Base-by-base conservation (phyloP, 2,113 vertebrate genomes). In the Brachyhypopomus gauderio region DNA sequence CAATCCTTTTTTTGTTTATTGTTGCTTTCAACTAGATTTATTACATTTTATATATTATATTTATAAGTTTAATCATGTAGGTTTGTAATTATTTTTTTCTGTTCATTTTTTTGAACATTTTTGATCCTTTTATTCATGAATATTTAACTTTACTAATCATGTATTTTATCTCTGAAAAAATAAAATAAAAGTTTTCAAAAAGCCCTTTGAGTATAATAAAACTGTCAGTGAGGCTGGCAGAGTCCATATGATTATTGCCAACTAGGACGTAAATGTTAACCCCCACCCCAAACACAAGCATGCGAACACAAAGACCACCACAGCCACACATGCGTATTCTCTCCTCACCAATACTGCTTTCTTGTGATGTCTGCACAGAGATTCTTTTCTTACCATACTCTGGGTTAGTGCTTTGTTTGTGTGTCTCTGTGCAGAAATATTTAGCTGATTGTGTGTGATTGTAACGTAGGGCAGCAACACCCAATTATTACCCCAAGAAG, bases 401-500 rank as follows among this genome's bases (percentile, higher is more conserved):
- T 90, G 88, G 91, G 88, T 92, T 89, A 91, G 77, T 56, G 75
- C 89, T 92, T 92, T 92, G 91, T 94, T 93, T 93, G 91, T 94
- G 92, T 92, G 90, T 90, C 88, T 88, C 90, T 84, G 90, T 86
- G 90, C 90, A 89, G 88, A 90, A 91, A 92, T 92, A 92, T 94
- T 93, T 92, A 82, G 55, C 88, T 89, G 91, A 90, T 93, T 87
- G 84, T 72, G 90, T 83, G 83, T 91, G 92, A 93, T 92, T 93
- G 92, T 91, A 93, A 89, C 86, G 89, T 87, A 89, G 92, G 92
- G 90, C 85, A 94, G 92, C 91, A 80, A 93, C 93, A 94, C 93
- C 93, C 93, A 93, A 90, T 90, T 84, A 94, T 94, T 94, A 94
- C 88, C 84, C 90, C 85, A 73, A 90, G 89, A 87, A 55, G 85